These are phyloP conservation scores for Sacculina carcini DNA, from an alignment of 2,888 invertebrate species.

Conservation along the genomic window DNA sequence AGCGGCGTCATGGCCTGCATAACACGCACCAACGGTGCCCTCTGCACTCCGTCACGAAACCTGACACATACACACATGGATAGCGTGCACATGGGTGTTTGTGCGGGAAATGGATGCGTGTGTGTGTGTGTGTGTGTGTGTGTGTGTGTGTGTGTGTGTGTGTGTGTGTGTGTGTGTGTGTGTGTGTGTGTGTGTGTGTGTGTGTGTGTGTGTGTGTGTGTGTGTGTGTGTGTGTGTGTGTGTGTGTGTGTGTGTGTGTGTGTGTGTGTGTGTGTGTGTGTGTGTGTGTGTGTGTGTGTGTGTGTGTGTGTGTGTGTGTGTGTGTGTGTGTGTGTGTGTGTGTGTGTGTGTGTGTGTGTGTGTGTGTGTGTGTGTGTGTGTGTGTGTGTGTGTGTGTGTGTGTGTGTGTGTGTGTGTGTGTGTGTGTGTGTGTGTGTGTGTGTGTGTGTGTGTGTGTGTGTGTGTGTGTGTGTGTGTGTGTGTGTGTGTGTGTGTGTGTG, in stretches of 20 bases:
- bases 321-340: background rate
- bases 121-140: background rate
- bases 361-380: slow-evolving; percentile 3
- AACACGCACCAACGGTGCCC: slow-evolving; percentile 69
- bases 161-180: background rate
- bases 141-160: background rate
- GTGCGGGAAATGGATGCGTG: background rate
- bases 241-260: background rate
- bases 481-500: too few relatives aligned
- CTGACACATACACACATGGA: too few relatives aligned
- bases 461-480: too few relatives aligned
- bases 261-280: background rate
- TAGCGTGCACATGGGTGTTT: slow-evolving; percentile 18
- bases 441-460: too few relatives aligned
- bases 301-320: background rate
- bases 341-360: background rate
- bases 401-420: background rate
- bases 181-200: background rate
- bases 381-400: background rate
- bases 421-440: background rate
- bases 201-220: background rate
- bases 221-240: background rate
- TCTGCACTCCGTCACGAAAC: slow-evolving; percentile 63
- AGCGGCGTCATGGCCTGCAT: slow-evolving; percentile 82
- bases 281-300: background rate